Conservation (phyloP, 2,113 vertebrate genomes). For the Ophiodon elongatus region DNA sequence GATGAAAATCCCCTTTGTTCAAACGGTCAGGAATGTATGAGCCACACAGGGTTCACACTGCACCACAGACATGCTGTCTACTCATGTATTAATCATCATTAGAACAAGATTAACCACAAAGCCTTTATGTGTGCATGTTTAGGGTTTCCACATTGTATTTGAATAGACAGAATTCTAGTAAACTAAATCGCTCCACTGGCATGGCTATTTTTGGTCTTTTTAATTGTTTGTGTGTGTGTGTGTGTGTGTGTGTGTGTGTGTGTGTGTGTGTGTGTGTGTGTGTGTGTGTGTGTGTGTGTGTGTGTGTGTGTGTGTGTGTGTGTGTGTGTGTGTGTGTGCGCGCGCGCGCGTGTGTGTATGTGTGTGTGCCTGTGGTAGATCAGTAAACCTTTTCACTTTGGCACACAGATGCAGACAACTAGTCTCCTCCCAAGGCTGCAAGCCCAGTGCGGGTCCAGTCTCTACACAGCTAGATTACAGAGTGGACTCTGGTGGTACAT, state of each 20-base stretch:
- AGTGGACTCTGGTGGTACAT: conserved; percentile 63
- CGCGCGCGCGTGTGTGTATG: too few species aligned
- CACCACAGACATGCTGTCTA: conserved; percentile 67
- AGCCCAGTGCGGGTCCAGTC: conserved; percentile 63
- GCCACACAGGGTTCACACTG: conserved; percentile 62
- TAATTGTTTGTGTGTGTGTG: conserved; percentile 59
- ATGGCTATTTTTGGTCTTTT: conserved; percentile 68
- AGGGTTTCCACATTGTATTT: conserved; percentile 60
- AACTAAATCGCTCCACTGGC: conserved; percentile 59
- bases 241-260: too few species aligned
- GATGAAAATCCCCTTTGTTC: conserved; percentile 51
- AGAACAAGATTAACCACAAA: conserved; percentile 51
- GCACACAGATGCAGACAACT: conserved; percentile 68
- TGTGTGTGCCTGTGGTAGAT: conserved; percentile 61
- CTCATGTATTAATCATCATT: conserved; percentile 69
- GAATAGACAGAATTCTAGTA: conserved; percentile 44
- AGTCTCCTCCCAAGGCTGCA: conserved; percentile 74
- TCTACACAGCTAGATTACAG: conserved; percentile 73
- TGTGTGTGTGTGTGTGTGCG: too few species aligned
- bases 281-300: too few species aligned
- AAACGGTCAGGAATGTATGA: conserved; percentile 52
- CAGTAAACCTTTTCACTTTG: conserved; percentile 63
- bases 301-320: too few species aligned
- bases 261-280: too few species aligned
- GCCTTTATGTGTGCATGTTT: conserved; percentile 59